These are phyloP conservation scores for Exaiptasia diaphana DNA, from an alignment of 64 coral and sea anemone species.

Conservation along the genomic window DNA sequence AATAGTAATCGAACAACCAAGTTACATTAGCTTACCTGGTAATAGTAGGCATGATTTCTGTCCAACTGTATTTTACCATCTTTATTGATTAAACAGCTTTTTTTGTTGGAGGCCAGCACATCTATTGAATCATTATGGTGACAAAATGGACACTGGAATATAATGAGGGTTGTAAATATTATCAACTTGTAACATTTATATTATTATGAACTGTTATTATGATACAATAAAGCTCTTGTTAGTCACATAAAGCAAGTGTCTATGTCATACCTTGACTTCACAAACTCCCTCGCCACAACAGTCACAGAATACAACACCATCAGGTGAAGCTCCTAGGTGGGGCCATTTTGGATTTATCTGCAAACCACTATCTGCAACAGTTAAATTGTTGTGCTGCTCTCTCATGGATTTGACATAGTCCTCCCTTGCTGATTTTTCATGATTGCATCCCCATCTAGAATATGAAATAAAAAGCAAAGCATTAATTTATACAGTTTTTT, in stretches of 20 bases:
- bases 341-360: not conserved
- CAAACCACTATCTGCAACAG: not conserved
- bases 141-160: no score
- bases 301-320: not conserved
- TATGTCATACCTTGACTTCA: not conserved
- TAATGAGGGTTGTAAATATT: no score
- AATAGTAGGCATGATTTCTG: not conserved
- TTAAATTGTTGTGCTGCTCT: not conserved
- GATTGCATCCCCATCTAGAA: not conserved
- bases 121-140: no score
- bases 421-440: not conserved
- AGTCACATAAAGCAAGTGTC: not conserved
- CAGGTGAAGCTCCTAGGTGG: not conserved
- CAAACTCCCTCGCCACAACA: not conserved
- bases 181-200: no score
- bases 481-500: no score
- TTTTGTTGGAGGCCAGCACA: no score
- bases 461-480: no score
- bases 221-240: not conserved
- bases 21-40: no score
- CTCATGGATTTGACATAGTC: not conserved
- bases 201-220: not conserved
- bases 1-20: no score
- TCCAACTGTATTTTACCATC: not conserved
- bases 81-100: no score